Base-by-base conservation (phyloP, 2,113 vertebrate genomes). In the Menidia beryllina region DNA sequence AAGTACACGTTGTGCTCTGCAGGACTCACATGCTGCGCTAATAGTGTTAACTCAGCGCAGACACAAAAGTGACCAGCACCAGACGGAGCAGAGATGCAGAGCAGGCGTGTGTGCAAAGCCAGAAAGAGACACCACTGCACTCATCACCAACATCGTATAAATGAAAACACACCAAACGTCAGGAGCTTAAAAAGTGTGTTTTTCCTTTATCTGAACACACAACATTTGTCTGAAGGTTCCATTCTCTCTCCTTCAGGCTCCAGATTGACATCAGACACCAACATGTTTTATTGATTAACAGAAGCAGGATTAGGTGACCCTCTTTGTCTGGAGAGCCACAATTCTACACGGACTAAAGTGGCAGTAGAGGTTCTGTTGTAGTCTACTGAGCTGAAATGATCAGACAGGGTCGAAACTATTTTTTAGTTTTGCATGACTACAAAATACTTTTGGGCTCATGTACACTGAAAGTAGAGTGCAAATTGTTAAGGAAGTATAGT, bases 1-100 rank as follows among this genome's bases (percentile, higher is more conserved):
- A 81, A 86, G 82, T 48, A n/a, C 10, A 7, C 3, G 50, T 30
- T 43, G 39, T 12, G 59, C 83, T 89, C 83, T 90, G 79, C 87
- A 68, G 72, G 39, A 20, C 43, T 38, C 56, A 20, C 77, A 75
- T 11, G 10, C 21, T 58, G 49, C 19, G 58, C 65, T 36, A 80
- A 71, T 66, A 13, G 36, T 51, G 55, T 84, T 50, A 63, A 25
- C 11, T 52, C 3, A 4, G 30, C 45, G 14, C 61, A 70, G 56
- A 62, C 59, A 62, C 74, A 15, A 45, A 62, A 39, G 59, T 77
- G 45, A 27, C 11, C 43, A 30, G 23, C 51, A 53, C 19, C 57
- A 58, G 51, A 61, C 58, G 57, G 27, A 15, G 47, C 24, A 25
- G 41, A 5, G 55, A 85, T 25, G 12, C 24, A 68, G 53, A 68